Evolutionary conservation across 2,888 invertebrate genomes (phyloP).

Genomic region (Epistrophe grossulariae): DNA sequence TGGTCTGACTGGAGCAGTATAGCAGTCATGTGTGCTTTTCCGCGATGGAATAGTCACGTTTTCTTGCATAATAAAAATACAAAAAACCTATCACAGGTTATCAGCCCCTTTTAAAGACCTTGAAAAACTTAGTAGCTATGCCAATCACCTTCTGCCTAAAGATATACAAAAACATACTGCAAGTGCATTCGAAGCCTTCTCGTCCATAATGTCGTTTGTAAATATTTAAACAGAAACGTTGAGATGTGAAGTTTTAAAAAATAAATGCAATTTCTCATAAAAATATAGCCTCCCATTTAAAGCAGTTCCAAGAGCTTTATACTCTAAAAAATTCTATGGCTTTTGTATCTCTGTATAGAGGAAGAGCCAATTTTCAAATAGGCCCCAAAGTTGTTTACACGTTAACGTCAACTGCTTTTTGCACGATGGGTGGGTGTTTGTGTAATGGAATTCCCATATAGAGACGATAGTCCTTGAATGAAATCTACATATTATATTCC

Average conservation of each 20-base stretch:
- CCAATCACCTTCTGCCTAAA: constrained; percentile 56
- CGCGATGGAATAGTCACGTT: constrained; percentile 30
- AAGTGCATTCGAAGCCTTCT: constrained; percentile 45
- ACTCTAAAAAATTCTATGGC: neutral
- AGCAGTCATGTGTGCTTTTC: constrained; percentile 47
- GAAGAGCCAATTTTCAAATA: constrained; percentile 46
- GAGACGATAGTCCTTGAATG: constrained; percentile 3
- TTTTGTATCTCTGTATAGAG: neutral
- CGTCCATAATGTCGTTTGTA: neutral
- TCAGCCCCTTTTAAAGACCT: constrained; percentile 50
- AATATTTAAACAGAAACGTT: neutral
- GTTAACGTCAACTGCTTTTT: constrained; percentile 17
- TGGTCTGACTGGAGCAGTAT: constrained; percentile 35
- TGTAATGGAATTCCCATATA: neutral
- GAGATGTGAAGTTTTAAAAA: constrained; percentile 29
- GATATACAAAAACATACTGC: constrained; percentile 25
- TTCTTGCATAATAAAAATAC: constrained; percentile 33
- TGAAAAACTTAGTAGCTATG: constrained; percentile 54
- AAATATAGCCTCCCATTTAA: neutral
- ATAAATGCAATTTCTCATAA: neutral
- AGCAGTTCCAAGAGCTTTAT: neutral
- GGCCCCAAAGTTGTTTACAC: constrained; percentile 55
- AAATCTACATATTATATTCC: neutral
- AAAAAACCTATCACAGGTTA: neutral
- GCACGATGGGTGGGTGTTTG: neutral